A percentile compares a stretch with the other conserved stretches of the same genome.
These are phyloP conservation scores for Erebia epiphron DNA, from an alignment of 2,888 invertebrate genomes.

Conservation along the genomic window DNA sequence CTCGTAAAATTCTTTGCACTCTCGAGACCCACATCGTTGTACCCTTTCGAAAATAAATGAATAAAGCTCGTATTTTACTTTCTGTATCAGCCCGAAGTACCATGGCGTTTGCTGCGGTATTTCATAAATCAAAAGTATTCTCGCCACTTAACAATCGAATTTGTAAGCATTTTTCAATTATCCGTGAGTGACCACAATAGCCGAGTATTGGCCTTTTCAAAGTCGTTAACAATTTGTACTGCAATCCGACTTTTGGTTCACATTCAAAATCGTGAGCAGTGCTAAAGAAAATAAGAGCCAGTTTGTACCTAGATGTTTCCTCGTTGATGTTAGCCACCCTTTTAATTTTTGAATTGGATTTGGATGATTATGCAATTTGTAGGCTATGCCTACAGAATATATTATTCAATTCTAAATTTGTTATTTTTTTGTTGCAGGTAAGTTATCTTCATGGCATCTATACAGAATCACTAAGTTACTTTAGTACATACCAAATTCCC, in stretches of 20 bases:
- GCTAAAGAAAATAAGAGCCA: constrained; percentile 8
- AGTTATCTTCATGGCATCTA: constrained; percentile 11
- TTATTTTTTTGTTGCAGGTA: constrained; percentile 31
- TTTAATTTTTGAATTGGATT: not conserved
- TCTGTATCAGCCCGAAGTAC: constrained; percentile 46
- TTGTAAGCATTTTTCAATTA: constrained; percentile 80
- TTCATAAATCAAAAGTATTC: constrained; percentile 71
- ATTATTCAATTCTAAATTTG: not conserved
- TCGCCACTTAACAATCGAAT: constrained; percentile 73
- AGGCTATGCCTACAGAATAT: not conserved
- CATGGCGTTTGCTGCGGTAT: constrained; percentile 58
- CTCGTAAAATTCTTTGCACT: constrained; percentile 43
- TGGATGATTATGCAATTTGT: constrained; percentile 3
- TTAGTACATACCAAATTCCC: too few species aligned
- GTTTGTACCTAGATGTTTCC: not conserved
- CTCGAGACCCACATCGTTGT: constrained; percentile 37
- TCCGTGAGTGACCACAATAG: constrained; percentile 79
- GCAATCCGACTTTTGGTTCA: constrained; percentile 45
- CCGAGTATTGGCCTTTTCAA: constrained; percentile 71
- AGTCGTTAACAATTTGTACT: constrained; percentile 69
- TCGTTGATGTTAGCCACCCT: constrained; percentile 1
- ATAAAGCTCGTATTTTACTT: constrained; percentile 52
- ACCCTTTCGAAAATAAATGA: constrained; percentile 39
- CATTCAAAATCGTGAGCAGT: constrained; percentile 44
- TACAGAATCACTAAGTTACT: constrained; percentile 2